phyloP scores from a whole-genome alignment of 1,140 invertebrate species.

The Anthonomus grandis region DNA sequence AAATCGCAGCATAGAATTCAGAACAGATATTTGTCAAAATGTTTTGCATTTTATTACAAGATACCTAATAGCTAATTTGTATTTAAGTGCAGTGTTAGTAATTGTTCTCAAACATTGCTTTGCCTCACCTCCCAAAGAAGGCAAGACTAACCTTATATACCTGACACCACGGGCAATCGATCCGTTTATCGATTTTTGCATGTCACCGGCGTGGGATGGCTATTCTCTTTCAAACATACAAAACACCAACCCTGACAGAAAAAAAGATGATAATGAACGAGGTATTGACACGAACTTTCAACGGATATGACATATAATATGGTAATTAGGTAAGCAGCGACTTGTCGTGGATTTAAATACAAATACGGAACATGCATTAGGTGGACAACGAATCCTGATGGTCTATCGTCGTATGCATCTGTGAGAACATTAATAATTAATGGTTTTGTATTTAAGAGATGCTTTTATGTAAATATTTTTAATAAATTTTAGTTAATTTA shows the following conservation, averaged over 20 bases:
- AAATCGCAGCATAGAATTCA: too few species aligned
- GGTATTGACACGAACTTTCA: conserved; percentile 23
- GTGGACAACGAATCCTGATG: conserved; percentile 19
- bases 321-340: conserved; percentile 20
- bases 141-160: too few species aligned
- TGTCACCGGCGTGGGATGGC: conserved; percentile 11
- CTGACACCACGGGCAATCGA: too few species aligned
- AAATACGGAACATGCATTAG: conserved; percentile 21
- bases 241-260: conserved; percentile 15
- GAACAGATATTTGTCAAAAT: too few species aligned
- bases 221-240: conserved; percentile 8
- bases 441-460: too few species aligned
- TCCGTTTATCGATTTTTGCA: neutral
- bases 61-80: too few species aligned
- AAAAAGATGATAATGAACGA: conserved; percentile 15
- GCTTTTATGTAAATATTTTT: too few species aligned
- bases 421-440: conserved; percentile 20
- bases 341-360: conserved; percentile 20
- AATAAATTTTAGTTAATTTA: too few species aligned
- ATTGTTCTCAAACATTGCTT: too few species aligned
- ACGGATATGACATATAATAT: conserved; percentile 24
- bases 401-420: conserved; percentile 16
- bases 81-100: too few species aligned
- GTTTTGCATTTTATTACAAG: too few species aligned
- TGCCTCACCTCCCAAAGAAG: too few species aligned